These are phyloP conservation scores for Ecliptopera silaceata DNA, from an alignment of 2,888 invertebrate species.

Conservation along the genomic window DNA sequence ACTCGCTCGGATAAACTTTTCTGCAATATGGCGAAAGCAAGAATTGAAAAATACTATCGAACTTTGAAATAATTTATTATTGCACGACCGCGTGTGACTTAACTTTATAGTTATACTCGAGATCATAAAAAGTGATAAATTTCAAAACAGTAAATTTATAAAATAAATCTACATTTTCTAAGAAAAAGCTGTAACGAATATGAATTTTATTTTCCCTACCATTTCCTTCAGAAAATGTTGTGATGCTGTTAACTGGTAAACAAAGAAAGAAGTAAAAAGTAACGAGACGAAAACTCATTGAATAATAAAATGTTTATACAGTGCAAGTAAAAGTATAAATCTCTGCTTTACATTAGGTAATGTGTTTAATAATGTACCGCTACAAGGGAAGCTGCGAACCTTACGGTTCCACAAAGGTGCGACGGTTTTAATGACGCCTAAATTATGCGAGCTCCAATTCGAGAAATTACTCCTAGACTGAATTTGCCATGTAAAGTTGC, in stretches of 20 bases:
- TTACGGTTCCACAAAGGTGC: constrained; percentile 22
- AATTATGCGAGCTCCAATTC: constrained; percentile 20
- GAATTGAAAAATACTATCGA: constrained; percentile 45
- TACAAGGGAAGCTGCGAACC: constrained; percentile 18
- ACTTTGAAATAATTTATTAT: constrained; percentile 40
- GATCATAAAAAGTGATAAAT: too few relatives aligned
- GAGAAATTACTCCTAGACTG: not conserved
- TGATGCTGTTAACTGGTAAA: not conserved
- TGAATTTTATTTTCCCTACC: too few relatives aligned
- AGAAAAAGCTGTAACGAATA: too few relatives aligned
- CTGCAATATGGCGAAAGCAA: constrained; percentile 40
- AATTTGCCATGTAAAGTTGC: not conserved
- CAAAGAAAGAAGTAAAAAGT: not conserved
- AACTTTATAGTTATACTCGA: too few relatives aligned
- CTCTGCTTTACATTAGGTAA: constrained; percentile 20
- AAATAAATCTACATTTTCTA: too few relatives aligned
- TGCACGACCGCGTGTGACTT: constrained; percentile 4
- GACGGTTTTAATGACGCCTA: constrained; percentile 28
- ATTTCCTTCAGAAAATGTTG: not conserved
- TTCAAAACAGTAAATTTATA: too few relatives aligned
- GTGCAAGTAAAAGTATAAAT: constrained; percentile 14
- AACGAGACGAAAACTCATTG: constrained; percentile 10
- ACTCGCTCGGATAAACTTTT: constrained; percentile 38
- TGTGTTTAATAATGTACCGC: constrained; percentile 19
- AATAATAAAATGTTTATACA: constrained; percentile 18